phyloP scores from a whole-genome alignment of 2,888 invertebrate species.

The Stomorhina lunata region DNA sequence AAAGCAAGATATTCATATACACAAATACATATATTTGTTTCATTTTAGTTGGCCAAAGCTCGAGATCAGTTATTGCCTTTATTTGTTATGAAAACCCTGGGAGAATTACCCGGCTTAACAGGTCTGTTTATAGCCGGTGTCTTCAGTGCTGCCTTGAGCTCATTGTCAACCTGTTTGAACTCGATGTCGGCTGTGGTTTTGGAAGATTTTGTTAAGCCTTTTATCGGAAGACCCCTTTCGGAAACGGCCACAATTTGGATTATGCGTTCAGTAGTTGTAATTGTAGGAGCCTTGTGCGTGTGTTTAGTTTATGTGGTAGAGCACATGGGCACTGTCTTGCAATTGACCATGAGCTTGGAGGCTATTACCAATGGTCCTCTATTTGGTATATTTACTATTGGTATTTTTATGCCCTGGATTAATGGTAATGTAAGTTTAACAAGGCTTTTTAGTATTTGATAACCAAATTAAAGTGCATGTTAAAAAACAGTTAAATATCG shows the following conservation, averaged over 20 bases:
- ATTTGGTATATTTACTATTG: slow-evolving; percentile 84
- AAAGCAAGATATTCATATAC: not conserved
- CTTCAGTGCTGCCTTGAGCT: slow-evolving; percentile 93
- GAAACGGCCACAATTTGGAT: slow-evolving; percentile 82
- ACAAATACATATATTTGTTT: not conserved
- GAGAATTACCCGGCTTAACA: slow-evolving; percentile 88
- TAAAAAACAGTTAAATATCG: no score
- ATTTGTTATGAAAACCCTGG: slow-evolving; percentile 91
- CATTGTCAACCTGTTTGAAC: slow-evolving; percentile 88
- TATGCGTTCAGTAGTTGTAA: slow-evolving; percentile 86
- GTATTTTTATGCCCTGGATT: slow-evolving; percentile 86
- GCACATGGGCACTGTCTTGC: slow-evolving; percentile 86
- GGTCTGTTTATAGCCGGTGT: slow-evolving; percentile 94
- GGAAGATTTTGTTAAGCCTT: slow-evolving; percentile 86
- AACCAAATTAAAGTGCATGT: no score
- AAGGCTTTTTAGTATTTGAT: not conserved
- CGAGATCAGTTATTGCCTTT: slow-evolving; percentile 90
- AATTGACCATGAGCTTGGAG: slow-evolving; percentile 85
- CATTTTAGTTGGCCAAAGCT: slow-evolving; percentile 83
- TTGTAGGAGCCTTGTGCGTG: slow-evolving; percentile 85
- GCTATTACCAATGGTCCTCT: slow-evolving; percentile 87
- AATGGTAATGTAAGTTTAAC: slow-evolving; percentile 82
- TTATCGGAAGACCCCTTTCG: slow-evolving; percentile 82
- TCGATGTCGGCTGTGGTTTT: slow-evolving; percentile 88
- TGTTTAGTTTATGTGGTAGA: slow-evolving; percentile 86